These are phyloP conservation scores for Lanistes nyassanus DNA, from an alignment of 1,140 invertebrate species.

Conservation along the genomic window DNA sequence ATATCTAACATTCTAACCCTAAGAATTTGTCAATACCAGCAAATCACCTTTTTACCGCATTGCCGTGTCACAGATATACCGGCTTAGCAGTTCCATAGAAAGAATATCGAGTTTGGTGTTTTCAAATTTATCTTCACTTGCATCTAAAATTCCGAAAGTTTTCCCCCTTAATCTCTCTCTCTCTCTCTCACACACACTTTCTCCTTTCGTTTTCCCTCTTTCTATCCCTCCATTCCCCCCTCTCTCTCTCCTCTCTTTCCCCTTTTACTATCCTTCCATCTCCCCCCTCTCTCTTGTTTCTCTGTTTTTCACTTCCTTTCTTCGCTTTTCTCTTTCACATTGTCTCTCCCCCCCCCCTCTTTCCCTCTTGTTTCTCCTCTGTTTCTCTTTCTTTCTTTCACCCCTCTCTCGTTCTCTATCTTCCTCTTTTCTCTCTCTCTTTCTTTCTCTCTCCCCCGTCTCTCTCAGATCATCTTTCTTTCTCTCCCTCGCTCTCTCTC, in stretches of 20 bases:
- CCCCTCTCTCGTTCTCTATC: not conserved
- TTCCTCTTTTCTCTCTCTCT: not conserved
- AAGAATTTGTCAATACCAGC: too few relatives aligned
- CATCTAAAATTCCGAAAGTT: too few relatives aligned
- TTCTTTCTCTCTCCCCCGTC: constrained; percentile 5
- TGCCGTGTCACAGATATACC: too few relatives aligned
- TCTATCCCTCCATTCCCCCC: not conserved
- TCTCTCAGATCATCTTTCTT: constrained; percentile 1
- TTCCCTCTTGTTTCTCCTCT: not conserved
- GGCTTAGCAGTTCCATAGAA: too few relatives aligned
- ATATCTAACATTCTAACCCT: too few relatives aligned
- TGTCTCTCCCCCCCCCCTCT: not conserved
- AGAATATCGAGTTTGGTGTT: too few relatives aligned
- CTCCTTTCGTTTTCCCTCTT: not conserved
- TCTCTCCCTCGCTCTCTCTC: constrained; percentile 14
- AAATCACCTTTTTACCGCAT: too few relatives aligned
- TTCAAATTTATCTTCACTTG: too few relatives aligned
- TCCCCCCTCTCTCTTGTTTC: not conserved
- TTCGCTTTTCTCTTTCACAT: not conserved
- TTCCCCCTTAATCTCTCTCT: not conserved
- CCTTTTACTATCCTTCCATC: too few relatives aligned
- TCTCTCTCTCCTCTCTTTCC: too few relatives aligned
- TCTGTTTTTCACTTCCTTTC: not conserved
- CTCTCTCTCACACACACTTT: not conserved
- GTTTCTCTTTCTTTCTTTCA: not conserved